Percentiles rank a stretch among this genome's conserved stretches.
phyloP scores from a whole-genome alignment of 2,888 invertebrate species.

The Drosophila mimica region DNA sequence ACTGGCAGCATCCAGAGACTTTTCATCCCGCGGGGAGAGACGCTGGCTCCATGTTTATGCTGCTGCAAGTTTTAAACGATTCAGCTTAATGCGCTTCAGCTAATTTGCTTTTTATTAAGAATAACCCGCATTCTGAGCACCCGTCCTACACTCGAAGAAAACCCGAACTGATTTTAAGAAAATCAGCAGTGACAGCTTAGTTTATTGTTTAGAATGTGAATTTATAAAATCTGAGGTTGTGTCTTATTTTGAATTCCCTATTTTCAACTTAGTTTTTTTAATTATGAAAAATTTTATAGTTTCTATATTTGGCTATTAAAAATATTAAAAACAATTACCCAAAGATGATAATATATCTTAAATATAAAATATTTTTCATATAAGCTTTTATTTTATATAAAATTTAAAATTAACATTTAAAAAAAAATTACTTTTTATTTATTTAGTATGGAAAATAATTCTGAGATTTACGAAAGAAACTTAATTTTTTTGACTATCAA shows the following conservation, averaged over 20 bases:
- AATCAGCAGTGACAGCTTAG: background rate
- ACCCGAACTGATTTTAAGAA: background rate
- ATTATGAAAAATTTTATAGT: background rate
- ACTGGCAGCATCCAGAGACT: background rate
- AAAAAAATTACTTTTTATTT: too few relatives aligned
- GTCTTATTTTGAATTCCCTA: background rate
- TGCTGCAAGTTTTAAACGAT: conserved; percentile 41
- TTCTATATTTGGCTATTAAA: background rate
- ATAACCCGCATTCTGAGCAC: conserved; percentile 3
- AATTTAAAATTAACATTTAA: too few relatives aligned
- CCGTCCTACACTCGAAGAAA: background rate
- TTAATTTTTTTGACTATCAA: background rate
- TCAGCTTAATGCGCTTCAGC: conserved; percentile 70
- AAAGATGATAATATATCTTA: too few relatives aligned
- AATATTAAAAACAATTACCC: too few relatives aligned
- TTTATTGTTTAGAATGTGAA: background rate
- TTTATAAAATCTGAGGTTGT: background rate
- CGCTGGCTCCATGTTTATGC: conserved; percentile 3
- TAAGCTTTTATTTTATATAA: too few relatives aligned
- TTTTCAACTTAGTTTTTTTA: background rate
- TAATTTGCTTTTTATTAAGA: conserved; percentile 74
- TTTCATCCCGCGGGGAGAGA: background rate
- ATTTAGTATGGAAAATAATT: too few relatives aligned
- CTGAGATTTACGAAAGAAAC: too few relatives aligned
- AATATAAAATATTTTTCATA: too few relatives aligned